Evolutionary conservation across 2,888 invertebrate genomes (phyloP), one percentile per base, ranked within the genome.

Genomic region (Slavum lentiscoides): DNA sequence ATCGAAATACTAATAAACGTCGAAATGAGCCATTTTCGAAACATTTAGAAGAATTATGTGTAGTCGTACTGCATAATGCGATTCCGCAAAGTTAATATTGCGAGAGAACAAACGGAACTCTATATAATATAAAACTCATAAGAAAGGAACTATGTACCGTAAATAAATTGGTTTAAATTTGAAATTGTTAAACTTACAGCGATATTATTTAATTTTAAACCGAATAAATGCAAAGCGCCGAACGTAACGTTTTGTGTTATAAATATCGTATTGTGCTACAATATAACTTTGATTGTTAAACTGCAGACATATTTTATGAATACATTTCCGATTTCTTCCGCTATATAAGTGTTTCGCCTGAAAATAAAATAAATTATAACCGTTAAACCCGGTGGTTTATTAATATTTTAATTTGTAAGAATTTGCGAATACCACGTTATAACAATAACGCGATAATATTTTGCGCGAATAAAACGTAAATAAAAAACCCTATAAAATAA

Each of bases 121-220:
- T 49, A 6, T 43, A 43, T 9, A 43, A 43, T 62, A 49, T 39
- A 49, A 0, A 49, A 43, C 61, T 23, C n/a, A 74, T 74, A 62
- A n/a, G 11, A 7, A 49, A 23, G 19, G 6, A 5, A 49, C 11
- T 61, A 37, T n/a, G n/a, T 4, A 30, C 30, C 30, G 4, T 30
- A 30, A 73, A 49, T n/a, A 53, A 62, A 62, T 23, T 23, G 23
- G 23, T 62, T 61, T n/a, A 19, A 53, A 70, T 82, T 82, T 19
- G 67, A 82, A 55, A 82, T 74, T 66, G n/a, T 8, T 53, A 53
- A 68, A 68, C 17, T 68, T 23, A 30, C 53, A 49, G 53, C 23
- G 58, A 58, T 30, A 37, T 69, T 7, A 37, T n/a, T n/a, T 70
- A 55, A 49, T 70, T 70, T 58, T 11, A 70, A 58, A 70, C 17